Conservation (phyloP, 2,113 vertebrate genomes). For the Kobus ellipsiprymnus region DNA sequence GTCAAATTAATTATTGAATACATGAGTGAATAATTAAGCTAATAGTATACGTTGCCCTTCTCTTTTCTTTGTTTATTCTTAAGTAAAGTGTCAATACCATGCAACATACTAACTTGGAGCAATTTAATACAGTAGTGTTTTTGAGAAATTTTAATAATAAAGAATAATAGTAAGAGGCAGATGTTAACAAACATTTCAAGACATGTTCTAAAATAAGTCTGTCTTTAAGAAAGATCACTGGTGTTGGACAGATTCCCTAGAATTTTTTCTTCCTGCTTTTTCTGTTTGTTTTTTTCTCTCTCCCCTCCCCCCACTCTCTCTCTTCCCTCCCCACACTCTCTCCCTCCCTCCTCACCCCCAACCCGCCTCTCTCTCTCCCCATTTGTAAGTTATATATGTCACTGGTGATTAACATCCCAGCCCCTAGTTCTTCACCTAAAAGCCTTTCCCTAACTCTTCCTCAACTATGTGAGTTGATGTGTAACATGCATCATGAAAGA, state of each 20-base stretch:
- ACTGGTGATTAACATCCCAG: background rate
- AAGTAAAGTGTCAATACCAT: background rate
- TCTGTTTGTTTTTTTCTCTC: background rate
- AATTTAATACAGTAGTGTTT: background rate
- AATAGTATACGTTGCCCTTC: background rate
- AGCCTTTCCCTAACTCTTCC: background rate
- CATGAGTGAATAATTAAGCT: background rate
- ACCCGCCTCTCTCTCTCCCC: background rate
- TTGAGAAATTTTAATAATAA: background rate
- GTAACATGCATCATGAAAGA: background rate
- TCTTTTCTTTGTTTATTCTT: background rate
- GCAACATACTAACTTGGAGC: background rate
- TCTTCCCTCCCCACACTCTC: accelerated
- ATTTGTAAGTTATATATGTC: background rate
- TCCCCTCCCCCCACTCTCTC: accelerated
- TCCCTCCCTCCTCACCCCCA: too few relatives aligned
- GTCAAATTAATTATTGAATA: background rate
- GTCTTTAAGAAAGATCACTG: background rate
- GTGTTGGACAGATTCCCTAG: background rate
- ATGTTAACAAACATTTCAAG: background rate
- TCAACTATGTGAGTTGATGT: background rate
- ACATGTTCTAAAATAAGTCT: background rate
- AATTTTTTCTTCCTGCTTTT: background rate
- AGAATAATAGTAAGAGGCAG: background rate
- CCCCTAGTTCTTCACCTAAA: background rate